Base-by-base conservation (phyloP, 92 coral and sea anemone genomes). In the Blastomussa wellsi region DNA sequence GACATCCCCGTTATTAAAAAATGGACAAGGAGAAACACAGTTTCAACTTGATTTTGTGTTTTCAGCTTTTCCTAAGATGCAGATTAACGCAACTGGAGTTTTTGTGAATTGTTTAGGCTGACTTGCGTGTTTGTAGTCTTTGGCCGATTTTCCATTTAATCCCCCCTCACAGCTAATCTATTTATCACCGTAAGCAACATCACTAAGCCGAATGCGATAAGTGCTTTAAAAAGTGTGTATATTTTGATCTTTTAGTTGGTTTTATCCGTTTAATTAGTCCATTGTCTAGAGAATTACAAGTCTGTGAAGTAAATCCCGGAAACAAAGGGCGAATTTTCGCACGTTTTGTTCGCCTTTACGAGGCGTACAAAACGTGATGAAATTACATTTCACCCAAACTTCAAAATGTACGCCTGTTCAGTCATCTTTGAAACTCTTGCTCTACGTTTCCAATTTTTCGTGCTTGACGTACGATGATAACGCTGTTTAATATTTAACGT, bases 51-150 rank as follows among this genome's bases (percentile, higher is more conserved):
- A 82, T 52, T 82, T 82, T 82, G 39, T 82, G 76, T 72, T 64
- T 82, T 73, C 10, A 70, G 69, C 78, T 71, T 51, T 38, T 51
- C 69, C 36, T 71, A 39, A 82, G 78, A 52, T 8, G 51, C 78
- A 82, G 86, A 82, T 82, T 82, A 70, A 12, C 52, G 5, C 59
- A 53, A 35, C 69, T 57, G 37, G 39, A 55, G 53, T 82, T 82
- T 71, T 82, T 71, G 64, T 70, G 80, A 83, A 83, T 83, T 83
- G 87, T 83, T 83, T 83, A 38, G 80, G 87, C 80, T 75, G 87
- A 73, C 87, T 83, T 83, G 87, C 87, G 87, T 83, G 87, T 83
- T 83, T 83, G 87, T 83, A 83, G 80, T 83, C 87, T 74, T 75
- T 36, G 80, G 7, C 41, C 73, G 72, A 64, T 57, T 83, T 83